These are phyloP conservation scores for Andrena fulva DNA, from an alignment of 2,888 invertebrate genomes.

Conservation along the genomic window DNA sequence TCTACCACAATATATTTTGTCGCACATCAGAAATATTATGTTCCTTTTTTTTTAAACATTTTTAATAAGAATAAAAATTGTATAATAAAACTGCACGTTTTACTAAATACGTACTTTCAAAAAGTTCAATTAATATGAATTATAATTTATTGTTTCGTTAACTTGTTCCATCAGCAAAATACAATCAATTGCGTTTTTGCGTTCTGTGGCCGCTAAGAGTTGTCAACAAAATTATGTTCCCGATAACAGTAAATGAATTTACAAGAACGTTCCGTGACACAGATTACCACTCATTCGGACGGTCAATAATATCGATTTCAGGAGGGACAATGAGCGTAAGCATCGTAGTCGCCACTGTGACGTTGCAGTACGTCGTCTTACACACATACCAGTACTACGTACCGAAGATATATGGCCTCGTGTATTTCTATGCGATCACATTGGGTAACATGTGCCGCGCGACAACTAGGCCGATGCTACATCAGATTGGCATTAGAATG, in stretches of 20 bases:
- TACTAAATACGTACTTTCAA: too few relatives aligned
- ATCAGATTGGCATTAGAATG: constrained; percentile 65
- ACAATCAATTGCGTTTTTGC: not conserved
- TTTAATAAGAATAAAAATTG: too few relatives aligned
- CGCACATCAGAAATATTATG: too few relatives aligned
- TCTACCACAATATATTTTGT: too few relatives aligned
- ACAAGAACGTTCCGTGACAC: constrained; percentile 44
- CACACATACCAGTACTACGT: constrained; percentile 9
- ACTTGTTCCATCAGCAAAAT: not conserved
- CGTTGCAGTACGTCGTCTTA: constrained; percentile 12
- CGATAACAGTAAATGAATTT: constrained; percentile 14
- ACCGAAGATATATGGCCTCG: constrained; percentile 58
- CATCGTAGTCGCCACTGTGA: constrained; percentile 31
- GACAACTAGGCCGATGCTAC: constrained; percentile 68
- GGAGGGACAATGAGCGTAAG: constrained; percentile 45
- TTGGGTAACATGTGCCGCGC: constrained; percentile 37
- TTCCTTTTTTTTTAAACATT: too few relatives aligned
- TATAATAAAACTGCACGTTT: too few relatives aligned
- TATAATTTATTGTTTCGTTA: not conserved
- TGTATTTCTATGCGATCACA: constrained; percentile 45
- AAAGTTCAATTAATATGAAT: too few relatives aligned
- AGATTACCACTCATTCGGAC: constrained; percentile 52
- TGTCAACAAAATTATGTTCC: too few relatives aligned
- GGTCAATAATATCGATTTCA: constrained; percentile 66
- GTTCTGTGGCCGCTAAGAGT: too few relatives aligned